Percentiles rank a stretch among this genome's conserved stretches.
These are phyloP conservation scores for Aspidapion aeneum DNA, from an alignment of 2,888 invertebrate genomes.

Conservation along the genomic window DNA sequence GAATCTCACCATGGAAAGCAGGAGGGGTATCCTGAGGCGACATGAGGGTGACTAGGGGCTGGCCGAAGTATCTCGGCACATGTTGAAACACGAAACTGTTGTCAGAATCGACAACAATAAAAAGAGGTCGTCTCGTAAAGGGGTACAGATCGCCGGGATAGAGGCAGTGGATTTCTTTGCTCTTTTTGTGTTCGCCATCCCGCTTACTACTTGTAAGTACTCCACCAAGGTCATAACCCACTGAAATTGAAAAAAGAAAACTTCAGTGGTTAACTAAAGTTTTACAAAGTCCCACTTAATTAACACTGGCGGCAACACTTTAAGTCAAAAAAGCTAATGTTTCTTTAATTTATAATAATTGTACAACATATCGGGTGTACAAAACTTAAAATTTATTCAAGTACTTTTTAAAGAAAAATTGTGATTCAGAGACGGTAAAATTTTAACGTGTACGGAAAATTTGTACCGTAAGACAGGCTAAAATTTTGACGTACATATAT, in stretches of 20 bases:
- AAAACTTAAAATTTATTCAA: too few relatives aligned
- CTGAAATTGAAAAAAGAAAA: slow-evolving; percentile 47
- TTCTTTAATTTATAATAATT: too few relatives aligned
- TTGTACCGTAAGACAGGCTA: too few relatives aligned
- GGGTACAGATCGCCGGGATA: slow-evolving; percentile 94
- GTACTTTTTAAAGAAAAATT: too few relatives aligned
- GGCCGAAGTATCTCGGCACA: slow-evolving; percentile 86
- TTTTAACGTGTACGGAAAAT: too few relatives aligned
- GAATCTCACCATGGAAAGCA: slow-evolving; percentile 70
- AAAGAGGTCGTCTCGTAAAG: slow-evolving; percentile 88
- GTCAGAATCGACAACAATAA: slow-evolving; percentile 93
- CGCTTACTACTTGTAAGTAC: slow-evolving; percentile 84
- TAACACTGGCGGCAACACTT: neutral
- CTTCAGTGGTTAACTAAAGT: neutral
- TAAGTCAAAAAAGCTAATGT: too few relatives aligned
- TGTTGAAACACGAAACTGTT: slow-evolving; percentile 91
- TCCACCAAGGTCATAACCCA: slow-evolving; percentile 90
- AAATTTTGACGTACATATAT: too few relatives aligned
- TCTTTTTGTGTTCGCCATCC: slow-evolving; percentile 58
- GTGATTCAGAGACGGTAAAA: too few relatives aligned
- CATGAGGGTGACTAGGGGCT: slow-evolving; percentile 89
- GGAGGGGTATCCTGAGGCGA: slow-evolving; percentile 89
- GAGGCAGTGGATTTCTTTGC: slow-evolving; percentile 73
- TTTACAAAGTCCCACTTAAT: neutral
- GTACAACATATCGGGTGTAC: too few relatives aligned